Evolutionary conservation across 2,888 invertebrate species (phyloP), one percentile per base, ranked within the genome.

Genomic region (Thymelicus acteon): DNA sequence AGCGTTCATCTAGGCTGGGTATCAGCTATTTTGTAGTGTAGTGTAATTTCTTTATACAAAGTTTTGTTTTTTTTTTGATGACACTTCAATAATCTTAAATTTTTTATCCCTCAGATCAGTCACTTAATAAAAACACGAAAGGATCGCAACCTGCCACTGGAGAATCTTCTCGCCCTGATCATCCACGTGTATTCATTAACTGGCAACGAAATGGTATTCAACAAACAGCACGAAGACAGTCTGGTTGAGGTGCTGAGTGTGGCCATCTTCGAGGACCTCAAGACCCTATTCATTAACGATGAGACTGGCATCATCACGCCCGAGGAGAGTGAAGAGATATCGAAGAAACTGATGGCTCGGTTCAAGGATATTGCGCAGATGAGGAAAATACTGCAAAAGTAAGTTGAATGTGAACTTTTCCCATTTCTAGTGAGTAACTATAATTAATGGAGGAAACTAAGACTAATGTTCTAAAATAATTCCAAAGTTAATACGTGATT

Each of bases 131-230:
- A 92, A 81, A 93, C 91, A 1, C 91, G 95, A 13, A 87, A 89
- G 73, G 93, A 94, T 1, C 89, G 94, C 71, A 90, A 92, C 62
- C 79, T 96, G 1, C 86, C 93, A 0, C 81, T 96, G 61, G 95
- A 95, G 71, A 95, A 95, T 80, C 85, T 96, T 0, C 83, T 96
- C 7, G 93, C 94, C 0, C 82, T 96, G 19, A 83, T 96, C 6
- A 91, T 95, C 47, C 94, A 95, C 78, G 85, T 96, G 0, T 96
- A 95, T 79, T 95, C 96, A 0, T 82, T 96, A 31, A 92, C 93
- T 60, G 96, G 96, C 0, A 94, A 91, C 0, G 95, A 95, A 73
- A 91, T 95, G 7, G 84, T 88, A 0, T 95, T 95, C 78, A 87
- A 94, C 2, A 80, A 86, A 13, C 85, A 91, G 60, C 95, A 95